These are phyloP conservation scores for Bergia sp. DNA, from an alignment of 92 coral and sea anemone genomes.

Conservation along the genomic window DNA sequence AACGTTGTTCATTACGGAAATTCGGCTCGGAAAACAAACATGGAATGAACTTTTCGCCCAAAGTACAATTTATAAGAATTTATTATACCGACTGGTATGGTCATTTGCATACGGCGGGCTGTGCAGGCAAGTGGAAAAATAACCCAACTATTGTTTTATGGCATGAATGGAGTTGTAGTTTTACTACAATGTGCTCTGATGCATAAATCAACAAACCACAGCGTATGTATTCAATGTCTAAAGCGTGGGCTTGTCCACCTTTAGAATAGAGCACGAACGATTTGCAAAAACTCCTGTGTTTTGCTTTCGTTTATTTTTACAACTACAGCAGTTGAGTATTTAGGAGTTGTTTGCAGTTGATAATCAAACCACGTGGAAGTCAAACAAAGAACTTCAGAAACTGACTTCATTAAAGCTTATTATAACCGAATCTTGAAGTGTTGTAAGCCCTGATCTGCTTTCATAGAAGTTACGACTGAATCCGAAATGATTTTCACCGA, in stretches of 20 bases:
- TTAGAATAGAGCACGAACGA: background rate
- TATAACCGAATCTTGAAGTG: constrained; percentile 12
- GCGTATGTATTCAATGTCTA: background rate
- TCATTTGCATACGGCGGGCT: constrained; percentile 46
- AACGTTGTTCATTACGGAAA: constrained; percentile 1
- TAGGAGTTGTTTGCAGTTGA: constrained; percentile 27
- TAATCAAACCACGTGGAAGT: constrained; percentile 43
- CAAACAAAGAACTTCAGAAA: constrained; percentile 45
- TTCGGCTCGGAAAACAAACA: constrained; percentile 21
- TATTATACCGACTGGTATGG: background rate
- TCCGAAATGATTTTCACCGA: background rate
- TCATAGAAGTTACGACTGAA: background rate
- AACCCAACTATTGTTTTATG: background rate
- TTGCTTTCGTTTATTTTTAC: constrained; percentile 8
- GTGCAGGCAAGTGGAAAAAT: constrained; percentile 25
- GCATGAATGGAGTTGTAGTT: constrained; percentile 44
- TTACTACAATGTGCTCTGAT: constrained; percentile 38
- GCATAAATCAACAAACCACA: constrained; percentile 11
- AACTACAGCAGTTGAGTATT: background rate
- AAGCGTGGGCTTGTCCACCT: background rate
- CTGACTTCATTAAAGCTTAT: constrained; percentile 25
- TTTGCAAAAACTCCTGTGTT: background rate
- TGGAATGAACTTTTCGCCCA: background rate
- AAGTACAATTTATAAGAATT: constrained; percentile 30
- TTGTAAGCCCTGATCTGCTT: background rate